Conservation (phyloP, 2,797 vertebrate species). For the Microchirus variegatus region DNA sequence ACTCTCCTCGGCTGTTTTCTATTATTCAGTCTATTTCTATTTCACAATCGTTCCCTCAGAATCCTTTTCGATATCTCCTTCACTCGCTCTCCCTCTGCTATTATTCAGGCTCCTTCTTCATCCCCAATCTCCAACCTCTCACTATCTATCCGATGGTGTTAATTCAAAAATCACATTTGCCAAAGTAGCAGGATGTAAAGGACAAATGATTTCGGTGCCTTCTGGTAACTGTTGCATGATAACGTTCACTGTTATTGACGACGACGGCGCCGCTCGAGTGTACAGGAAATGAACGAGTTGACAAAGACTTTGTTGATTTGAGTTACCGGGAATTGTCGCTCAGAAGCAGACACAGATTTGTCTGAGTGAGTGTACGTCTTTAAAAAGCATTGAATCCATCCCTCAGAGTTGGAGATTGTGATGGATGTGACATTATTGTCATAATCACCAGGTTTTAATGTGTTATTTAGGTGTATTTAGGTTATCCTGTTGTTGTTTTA, state of each 20-base stretch:
- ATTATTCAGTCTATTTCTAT: conserved; percentile 54
- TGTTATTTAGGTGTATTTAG: no score
- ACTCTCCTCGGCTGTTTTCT: conserved; percentile 38
- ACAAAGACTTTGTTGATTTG: background rate
- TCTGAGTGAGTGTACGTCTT: conserved; percentile 2
- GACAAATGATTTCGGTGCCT: conserved; percentile 5
- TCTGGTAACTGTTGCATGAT: conserved; percentile 2
- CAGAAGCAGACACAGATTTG: no score
- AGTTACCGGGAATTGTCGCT: no score
- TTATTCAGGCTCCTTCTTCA: conserved; percentile 7
- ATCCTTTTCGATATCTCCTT: conserved; percentile 47
- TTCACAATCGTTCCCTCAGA: conserved; percentile 45
- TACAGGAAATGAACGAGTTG: conserved; percentile 15
- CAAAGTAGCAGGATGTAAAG: conserved; percentile 11
- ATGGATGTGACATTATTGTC: no score
- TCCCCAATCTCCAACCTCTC: conserved; percentile 13
- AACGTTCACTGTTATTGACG: conserved; percentile 11
- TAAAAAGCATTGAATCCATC: no score
- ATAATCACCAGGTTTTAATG: no score
- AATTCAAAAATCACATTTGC: conserved; percentile 25
- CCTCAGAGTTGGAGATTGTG: no score
- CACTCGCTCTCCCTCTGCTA: conserved; percentile 28
- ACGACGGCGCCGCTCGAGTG: conserved; percentile 12
- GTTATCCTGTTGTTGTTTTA: no score
- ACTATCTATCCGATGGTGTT: conserved; percentile 27